Evolutionary conservation across 2,888 invertebrate genomes (phyloP).

Genomic region (Ceraclea dissimilis): DNA sequence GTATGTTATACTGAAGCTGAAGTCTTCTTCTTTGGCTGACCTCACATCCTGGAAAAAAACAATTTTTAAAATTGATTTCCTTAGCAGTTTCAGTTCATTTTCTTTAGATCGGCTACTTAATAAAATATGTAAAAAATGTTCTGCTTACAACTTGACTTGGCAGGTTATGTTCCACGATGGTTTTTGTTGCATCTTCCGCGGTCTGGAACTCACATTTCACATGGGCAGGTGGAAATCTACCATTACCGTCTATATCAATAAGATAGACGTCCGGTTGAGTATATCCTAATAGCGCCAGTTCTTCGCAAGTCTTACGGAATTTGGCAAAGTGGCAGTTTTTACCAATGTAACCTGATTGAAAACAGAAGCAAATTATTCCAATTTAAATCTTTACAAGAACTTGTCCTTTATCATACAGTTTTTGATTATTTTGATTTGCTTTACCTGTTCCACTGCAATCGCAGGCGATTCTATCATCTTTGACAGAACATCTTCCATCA

Average conservation of each 20-base stretch:
- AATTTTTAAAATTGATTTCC: not conserved
- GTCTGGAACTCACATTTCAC: slow-evolving; percentile 90
- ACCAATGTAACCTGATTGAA: slow-evolving; percentile 65
- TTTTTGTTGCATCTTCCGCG: slow-evolving; percentile 74
- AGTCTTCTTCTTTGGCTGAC: slow-evolving; percentile 69
- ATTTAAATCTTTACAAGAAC: not conserved
- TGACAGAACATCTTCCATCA: slow-evolving; percentile 82
- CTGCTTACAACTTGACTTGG: slow-evolving; percentile 73
- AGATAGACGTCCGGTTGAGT: slow-evolving; percentile 85
- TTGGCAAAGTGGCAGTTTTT: slow-evolving; percentile 92
- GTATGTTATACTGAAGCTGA: slow-evolving; percentile 79
- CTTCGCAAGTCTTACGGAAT: slow-evolving; percentile 87
- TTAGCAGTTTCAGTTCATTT: not conserved
- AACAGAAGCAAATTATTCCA: not conserved
- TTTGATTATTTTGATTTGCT: not conserved
- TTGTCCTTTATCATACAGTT: not conserved
- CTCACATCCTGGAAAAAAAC: slow-evolving; percentile 59
- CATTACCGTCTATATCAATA: slow-evolving; percentile 91
- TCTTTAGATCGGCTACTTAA: too few relatives aligned
- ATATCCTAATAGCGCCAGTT: slow-evolving; percentile 79
- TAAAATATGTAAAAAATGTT: not conserved
- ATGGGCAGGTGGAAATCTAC: slow-evolving; percentile 83
- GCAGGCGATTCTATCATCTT: slow-evolving; percentile 80
- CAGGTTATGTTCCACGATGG: slow-evolving; percentile 84
- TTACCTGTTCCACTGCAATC: slow-evolving; percentile 78